Base-by-base conservation (phyloP, 1,140 invertebrate species). In the Harlomillsia oculata region DNA sequence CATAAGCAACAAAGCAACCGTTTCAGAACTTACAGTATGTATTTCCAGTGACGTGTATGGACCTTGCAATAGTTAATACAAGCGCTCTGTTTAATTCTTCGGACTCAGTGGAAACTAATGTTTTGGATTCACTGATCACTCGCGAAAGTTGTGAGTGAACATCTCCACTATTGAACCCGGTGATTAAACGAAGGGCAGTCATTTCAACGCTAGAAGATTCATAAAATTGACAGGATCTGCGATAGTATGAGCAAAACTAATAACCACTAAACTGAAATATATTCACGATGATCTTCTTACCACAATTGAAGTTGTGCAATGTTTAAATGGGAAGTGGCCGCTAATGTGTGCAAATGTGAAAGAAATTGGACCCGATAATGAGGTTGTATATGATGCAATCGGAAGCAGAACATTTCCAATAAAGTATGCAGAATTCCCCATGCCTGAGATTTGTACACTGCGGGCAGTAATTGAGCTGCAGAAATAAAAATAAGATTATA, bases 341-440 rank as follows among this genome's bases (percentile, higher is more conserved):
- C 86, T 25, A 96, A 74, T 30, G 83, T 88, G 68, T 95, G 86
- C 21, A 96, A 78, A 71, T 94, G 85, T 14, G 87, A 88, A 2
- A 97, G 72, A 5, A 97, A 75, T 68, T 95, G 91, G 0, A 96
- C 84, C 46, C 91, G 77, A 70, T 96, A 97, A 71, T 95, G 89
- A 0, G 91, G 88, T 65, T 94, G 91, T 63, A 95, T 93, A 71
- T 97, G 93, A 71, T 96, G 91, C 73, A 97, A 83, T 43, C 93
- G 76, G 69, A 95, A 96, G 50, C 87, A 91, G 69, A 96, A 96
- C 90, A 97, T 96, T 72, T 97, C 93, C 60, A 97, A 72, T 21
- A 97, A 72, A 0, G 90, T 95, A 68, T 97, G 92, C 5, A 97
- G 75, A 45, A 92, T 95, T 26, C 88, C 89, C 89, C 91, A 94